Evolutionary conservation across 1,140 invertebrate species (phyloP).

Genomic region (Conus betulinus): DNA sequence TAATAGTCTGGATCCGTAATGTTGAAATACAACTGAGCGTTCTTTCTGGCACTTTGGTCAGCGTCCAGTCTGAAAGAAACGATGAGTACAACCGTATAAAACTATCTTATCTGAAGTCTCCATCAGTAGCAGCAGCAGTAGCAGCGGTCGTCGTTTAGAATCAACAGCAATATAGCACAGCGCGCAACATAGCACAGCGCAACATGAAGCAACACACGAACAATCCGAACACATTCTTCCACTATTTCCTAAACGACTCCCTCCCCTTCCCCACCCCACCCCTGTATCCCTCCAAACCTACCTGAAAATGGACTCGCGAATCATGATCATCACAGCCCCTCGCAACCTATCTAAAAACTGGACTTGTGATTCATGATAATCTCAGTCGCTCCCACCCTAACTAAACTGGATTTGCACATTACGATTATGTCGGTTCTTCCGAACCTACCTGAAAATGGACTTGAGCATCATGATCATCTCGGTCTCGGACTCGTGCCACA

Average conservation of each 20-base stretch:
- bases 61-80: slow-evolving; percentile 84
- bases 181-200: neutral
- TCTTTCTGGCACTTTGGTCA: slow-evolving; percentile 93
- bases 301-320: too few species aligned
- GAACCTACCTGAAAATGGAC: slow-evolving; percentile 73
- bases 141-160: neutral
- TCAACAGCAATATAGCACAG: neutral
- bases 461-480: slow-evolving; percentile 77
- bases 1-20: slow-evolving; percentile 98
- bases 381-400: too few species aligned
- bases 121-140: neutral
- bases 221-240: too few species aligned
- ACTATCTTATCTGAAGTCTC: neutral
- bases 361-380: too few species aligned
- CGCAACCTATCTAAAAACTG: too few species aligned
- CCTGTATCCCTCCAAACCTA: too few species aligned
- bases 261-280: too few species aligned
- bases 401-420: too few species aligned
- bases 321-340: too few species aligned
- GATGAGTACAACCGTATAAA: neutral
- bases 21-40: slow-evolving; percentile 93
- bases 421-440: too few species aligned
- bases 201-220: too few species aligned
- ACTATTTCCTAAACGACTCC: too few species aligned
- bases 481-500: slow-evolving; percentile 77